Base-by-base conservation (phyloP, 2,797 vertebrate species). In the Cichlasoma orientale region DNA sequence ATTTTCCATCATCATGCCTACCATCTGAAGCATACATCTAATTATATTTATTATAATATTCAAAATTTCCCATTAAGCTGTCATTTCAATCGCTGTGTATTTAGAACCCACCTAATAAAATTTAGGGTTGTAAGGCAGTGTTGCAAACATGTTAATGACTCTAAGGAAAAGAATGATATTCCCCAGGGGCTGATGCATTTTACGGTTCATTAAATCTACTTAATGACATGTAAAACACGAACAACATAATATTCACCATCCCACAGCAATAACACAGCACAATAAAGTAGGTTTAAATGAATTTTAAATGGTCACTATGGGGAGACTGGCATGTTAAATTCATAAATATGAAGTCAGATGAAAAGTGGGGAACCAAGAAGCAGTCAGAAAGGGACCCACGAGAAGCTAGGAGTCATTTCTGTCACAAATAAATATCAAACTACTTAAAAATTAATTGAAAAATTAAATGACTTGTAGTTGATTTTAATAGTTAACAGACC, bases 161-260 rank as follows among this genome's bases (percentile, higher is more conserved):
- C 33, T 72, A 47, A 54, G 19, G 36, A 71, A 78, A 72, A 61
- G 19, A 75, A 63, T 50, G 7, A 63, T 55, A 7, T 10, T 54
- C 27, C 0, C 14, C 47, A 38, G 58, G 56, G 69, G 13, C 8
- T 19, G 9, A 82, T 52, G 52, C n/a, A 53, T 73, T 78, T 82
- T 56, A 75, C 44, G 69, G 36, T 71, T 73, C 75, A 80, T 80
- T 80, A 68, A 82, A 57, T 77, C 18, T 56, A 72, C 44, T 44
- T 72, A 66, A 56, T 55, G 61, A 74, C 75, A 56, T 56, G 31
- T 58, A 70, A 75, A 72, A 79, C 57, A 72, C 7, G 44, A 55
- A 31, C 54, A 52, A 25, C 29, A 27, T 58, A 57, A 82, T 44
- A 53, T 61, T 68, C 19, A 12, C 10, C 53, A 58, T 56, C 11